Percentiles rank a stretch among this genome's conserved stretches.
These are phyloP conservation scores for Portunus trituberculatus DNA, from an alignment of 1,140 invertebrate species.

Conservation along the genomic window DNA sequence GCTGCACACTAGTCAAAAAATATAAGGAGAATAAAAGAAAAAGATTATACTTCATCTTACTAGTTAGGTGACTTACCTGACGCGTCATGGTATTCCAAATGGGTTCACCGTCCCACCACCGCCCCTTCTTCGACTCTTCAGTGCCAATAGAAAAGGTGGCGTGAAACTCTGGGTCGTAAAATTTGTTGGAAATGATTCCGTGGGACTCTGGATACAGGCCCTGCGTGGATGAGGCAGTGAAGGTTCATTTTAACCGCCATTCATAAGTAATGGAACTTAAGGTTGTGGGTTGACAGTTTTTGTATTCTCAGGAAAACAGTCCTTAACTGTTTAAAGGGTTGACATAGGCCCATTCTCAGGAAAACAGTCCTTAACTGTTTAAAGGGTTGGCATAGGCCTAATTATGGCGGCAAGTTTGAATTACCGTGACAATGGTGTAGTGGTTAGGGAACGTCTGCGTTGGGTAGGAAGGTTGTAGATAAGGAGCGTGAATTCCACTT, in stretches of 20 bases:
- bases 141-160: conserved; percentile 79
- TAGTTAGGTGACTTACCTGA: conserved; percentile 72
- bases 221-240: conserved; percentile 14
- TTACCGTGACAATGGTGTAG: conserved; percentile 86
- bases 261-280: not conserved
- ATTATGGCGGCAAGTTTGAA: too few relatives aligned
- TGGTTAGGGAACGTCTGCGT: conserved; percentile 92
- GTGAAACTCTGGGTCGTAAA: conserved; percentile 83
- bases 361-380: not conserved
- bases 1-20: too few relatives aligned
- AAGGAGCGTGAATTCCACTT: conserved; percentile 84
- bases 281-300: too few relatives aligned
- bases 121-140: conserved; percentile 78
- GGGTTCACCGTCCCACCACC: conserved; percentile 79
- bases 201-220: conserved; percentile 88
- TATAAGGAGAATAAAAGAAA: too few relatives aligned
- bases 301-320: too few relatives aligned
- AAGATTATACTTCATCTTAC: too few relatives aligned
- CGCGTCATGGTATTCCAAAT: conserved; percentile 77
- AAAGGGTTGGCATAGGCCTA: not conserved
- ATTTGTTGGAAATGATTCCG: conserved; percentile 86
- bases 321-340: not conserved
- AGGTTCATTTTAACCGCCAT: not conserved
- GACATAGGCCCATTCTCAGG: not conserved
- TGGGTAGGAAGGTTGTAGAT: conserved; percentile 86